Percentiles rank a stretch among this genome's conserved stretches.
Evolutionary conservation across 1,140 invertebrate genomes (phyloP).

Genomic region (Nautilus pompilius): DNA sequence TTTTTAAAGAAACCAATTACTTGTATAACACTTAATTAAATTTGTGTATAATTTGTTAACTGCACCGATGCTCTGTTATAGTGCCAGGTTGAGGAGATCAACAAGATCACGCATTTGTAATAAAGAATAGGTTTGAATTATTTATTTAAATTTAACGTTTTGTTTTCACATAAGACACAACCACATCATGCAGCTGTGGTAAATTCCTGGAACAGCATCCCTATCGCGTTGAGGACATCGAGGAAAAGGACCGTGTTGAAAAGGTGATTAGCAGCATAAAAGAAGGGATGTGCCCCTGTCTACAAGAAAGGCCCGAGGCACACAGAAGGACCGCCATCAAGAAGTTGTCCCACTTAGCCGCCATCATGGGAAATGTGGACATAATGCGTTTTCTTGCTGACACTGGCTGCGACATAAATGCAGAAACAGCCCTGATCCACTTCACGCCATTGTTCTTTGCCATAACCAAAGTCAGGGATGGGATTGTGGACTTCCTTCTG

Average conservation of each 20-base stretch:
- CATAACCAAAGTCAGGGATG: background rate
- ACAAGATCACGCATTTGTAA: too few relatives aligned
- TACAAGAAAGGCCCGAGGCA: background rate
- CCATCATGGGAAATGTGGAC: conserved; percentile 2
- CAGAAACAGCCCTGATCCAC: background rate
- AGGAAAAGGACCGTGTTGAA: conserved; percentile 2
- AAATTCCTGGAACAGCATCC: conserved; percentile 23
- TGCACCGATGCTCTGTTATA: too few relatives aligned
- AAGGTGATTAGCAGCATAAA: conserved; percentile 5
- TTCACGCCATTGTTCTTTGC: conserved; percentile 5
- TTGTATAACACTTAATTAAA: too few relatives aligned
- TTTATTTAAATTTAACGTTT: too few relatives aligned
- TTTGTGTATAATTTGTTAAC: too few relatives aligned
- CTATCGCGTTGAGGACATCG: conserved; percentile 10
- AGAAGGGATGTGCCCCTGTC: conserved; percentile 13
- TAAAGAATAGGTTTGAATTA: too few relatives aligned
- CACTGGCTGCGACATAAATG: background rate
- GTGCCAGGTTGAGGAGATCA: too few relatives aligned
- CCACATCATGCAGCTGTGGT: conserved; percentile 23
- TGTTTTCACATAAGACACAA: too few relatives aligned
- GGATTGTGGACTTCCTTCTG: conserved; percentile 9
- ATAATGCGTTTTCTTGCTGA: background rate
- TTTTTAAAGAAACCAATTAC: too few relatives aligned
- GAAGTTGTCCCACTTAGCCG: conserved; percentile 7
- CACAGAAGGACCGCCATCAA: conserved; percentile 2